phyloP scores from a whole-genome alignment of 2,113 vertebrate genomes.

The Labeo catla region DNA sequence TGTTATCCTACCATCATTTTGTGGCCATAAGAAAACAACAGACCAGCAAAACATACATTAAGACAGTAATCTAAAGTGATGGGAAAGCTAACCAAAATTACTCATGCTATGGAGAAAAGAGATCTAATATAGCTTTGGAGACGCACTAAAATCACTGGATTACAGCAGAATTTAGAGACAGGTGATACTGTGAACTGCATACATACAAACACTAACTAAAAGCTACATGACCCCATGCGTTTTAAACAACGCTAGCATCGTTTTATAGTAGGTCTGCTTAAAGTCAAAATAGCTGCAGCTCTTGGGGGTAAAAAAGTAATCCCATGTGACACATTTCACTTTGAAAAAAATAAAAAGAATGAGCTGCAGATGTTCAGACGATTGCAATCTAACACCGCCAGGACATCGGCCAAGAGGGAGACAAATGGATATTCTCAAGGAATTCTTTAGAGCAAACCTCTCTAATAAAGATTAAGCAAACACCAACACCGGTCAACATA shows the following conservation, averaged over 20 bases:
- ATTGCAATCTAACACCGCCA: conserved; percentile 27
- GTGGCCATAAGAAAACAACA: conserved; percentile 40
- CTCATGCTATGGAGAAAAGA: not conserved
- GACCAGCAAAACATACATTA: conserved; percentile 19
- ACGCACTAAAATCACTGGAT: not conserved
- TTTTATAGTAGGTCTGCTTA: not conserved
- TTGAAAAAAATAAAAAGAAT: not conserved
- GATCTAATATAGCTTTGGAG: not conserved
- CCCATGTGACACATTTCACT: conserved; percentile 19
- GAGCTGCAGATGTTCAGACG: conserved; percentile 25
- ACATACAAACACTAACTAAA: not conserved
- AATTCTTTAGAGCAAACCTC: not conserved
- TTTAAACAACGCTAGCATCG: not conserved
- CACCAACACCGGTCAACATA: conserved; percentile 8
- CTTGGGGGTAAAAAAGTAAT: conserved; percentile 33
- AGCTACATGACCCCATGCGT: not conserved
- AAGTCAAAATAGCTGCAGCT: not conserved
- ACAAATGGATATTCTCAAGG: conserved; percentile 29
- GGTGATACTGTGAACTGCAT: not conserved
- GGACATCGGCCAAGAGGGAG: not conserved
- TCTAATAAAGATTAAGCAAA: conserved; percentile 37
- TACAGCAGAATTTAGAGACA: not conserved
- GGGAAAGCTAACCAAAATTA: not conserved
- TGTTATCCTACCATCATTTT: conserved; percentile 57
- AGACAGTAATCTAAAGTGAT: not conserved